Conservation (phyloP, 2,797 vertebrate species). For the Sebastes ruberrimus region DNA sequence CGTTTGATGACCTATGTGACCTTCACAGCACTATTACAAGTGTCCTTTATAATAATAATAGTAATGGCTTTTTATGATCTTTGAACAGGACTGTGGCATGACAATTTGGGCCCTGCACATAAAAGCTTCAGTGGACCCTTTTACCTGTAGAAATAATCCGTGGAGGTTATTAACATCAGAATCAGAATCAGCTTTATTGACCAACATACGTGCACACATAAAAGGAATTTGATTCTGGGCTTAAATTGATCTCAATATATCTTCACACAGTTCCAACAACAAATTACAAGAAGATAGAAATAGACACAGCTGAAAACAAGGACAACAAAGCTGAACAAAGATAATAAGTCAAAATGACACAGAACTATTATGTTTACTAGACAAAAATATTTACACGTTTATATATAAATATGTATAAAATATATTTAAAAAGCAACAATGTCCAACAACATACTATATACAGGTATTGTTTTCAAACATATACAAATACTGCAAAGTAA, state of each 20-base stretch:
- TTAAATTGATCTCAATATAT: too few species aligned
- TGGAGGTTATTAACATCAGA: too few species aligned
- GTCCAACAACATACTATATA: background rate
- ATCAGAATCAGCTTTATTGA: too few species aligned
- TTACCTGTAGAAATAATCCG: too few species aligned
- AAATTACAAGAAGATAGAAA: too few species aligned
- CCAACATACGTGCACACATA: too few species aligned
- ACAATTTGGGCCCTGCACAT: too few species aligned
- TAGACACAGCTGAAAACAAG: background rate
- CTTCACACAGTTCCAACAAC: too few species aligned
- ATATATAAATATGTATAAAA: background rate
- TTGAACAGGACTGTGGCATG: too few species aligned
- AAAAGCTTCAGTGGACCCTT: too few species aligned
- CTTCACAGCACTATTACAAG: background rate
- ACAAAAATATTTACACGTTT: background rate
- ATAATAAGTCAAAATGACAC: background rate
- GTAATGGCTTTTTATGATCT: too few species aligned
- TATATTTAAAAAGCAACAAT: background rate
- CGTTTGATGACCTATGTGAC: conserved; percentile 24
- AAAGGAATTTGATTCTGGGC: too few species aligned
- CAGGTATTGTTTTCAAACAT: background rate
- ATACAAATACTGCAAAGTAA: background rate
- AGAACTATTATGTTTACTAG: background rate
- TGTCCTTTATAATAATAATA: background rate
- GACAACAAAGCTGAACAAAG: background rate